Evolutionary conservation across 2,113 vertebrate species (phyloP).

Genomic region (Catharus fuscescens): DNA sequence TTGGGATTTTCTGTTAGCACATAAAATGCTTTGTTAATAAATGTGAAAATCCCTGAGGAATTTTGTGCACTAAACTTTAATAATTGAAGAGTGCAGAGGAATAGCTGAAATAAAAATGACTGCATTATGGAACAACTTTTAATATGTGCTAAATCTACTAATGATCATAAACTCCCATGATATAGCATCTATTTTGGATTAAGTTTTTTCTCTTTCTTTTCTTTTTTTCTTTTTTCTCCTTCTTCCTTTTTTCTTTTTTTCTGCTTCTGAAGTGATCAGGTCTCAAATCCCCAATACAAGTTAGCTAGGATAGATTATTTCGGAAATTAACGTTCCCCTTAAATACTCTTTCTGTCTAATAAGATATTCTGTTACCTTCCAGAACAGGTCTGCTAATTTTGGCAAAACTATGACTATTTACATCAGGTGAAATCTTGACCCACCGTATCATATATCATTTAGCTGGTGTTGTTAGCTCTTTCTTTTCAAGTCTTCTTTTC

Average conservation of each 20-base stretch:
- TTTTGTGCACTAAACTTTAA: constrained; percentile 49
- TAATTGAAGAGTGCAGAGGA: constrained; percentile 22
- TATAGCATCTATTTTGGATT: background rate
- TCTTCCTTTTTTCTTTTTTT: background rate
- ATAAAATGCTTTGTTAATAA: constrained; percentile 58
- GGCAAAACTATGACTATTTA: background rate
- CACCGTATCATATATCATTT: background rate
- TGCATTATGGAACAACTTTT: background rate
- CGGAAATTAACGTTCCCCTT: background rate
- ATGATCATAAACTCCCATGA: background rate
- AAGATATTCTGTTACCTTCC: background rate
- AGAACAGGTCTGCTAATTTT: background rate
- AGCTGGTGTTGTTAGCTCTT: background rate
- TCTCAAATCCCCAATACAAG: background rate
- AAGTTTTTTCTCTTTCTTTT: background rate
- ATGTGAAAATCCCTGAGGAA: constrained; percentile 43
- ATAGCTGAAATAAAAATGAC: background rate
- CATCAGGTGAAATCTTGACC: background rate
- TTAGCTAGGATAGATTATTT: background rate
- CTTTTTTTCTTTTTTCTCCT: background rate
- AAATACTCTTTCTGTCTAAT: background rate
- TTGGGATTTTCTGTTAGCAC: constrained; percentile 51
- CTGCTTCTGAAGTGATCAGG: background rate
- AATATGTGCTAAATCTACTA: background rate
- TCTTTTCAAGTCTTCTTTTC: constrained; percentile 1